phyloP scores from a whole-genome alignment of 2,888 invertebrate genomes.

The Ectemnius continuus region DNA sequence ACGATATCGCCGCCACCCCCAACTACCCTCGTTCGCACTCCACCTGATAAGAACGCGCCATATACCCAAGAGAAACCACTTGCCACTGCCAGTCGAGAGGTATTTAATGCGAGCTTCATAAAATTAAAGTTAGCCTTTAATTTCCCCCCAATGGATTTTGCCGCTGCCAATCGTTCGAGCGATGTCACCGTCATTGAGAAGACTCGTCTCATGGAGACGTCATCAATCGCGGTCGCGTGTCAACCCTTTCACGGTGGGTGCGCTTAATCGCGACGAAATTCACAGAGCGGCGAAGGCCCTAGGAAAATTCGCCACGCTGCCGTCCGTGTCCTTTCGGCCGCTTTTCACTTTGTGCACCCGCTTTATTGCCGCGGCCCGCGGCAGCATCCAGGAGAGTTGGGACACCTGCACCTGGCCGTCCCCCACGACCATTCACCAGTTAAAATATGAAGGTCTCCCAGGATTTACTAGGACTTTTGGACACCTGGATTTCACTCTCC shows the following conservation, averaged over 20 bases:
- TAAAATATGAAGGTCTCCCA: slow-evolving; percentile 68
- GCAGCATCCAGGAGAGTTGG: slow-evolving; percentile 38
- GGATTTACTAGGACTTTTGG: slow-evolving; percentile 49
- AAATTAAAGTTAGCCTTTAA: slow-evolving; percentile 1
- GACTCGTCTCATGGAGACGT: slow-evolving; percentile 35
- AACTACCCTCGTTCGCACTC: slow-evolving; percentile 8
- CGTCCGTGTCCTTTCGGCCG: slow-evolving; percentile 37
- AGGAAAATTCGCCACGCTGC: slow-evolving; percentile 57
- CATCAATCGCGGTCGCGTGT: slow-evolving; percentile 65
- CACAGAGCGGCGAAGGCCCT: slow-evolving; percentile 37
- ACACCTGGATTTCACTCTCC: slow-evolving; percentile 66
- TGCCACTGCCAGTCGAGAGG: background rate
- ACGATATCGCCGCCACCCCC: slow-evolving; percentile 30
- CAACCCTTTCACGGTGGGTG: slow-evolving; percentile 63
- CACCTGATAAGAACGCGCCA: background rate
- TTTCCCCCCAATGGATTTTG: background rate
- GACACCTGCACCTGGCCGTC: slow-evolving; percentile 67
- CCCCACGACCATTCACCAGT: slow-evolving; percentile 66
- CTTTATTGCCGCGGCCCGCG: slow-evolving; percentile 46
- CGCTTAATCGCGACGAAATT: slow-evolving; percentile 51
- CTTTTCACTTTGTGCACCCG: slow-evolving; percentile 29
- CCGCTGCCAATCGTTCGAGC: too few relatives aligned
- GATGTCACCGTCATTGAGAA: slow-evolving; percentile 1
- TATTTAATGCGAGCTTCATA: background rate
- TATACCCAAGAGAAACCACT: background rate